These are phyloP conservation scores for Chrysomela aeneicollis DNA, from an alignment of 2,888 invertebrate species.

Conservation along the genomic window DNA sequence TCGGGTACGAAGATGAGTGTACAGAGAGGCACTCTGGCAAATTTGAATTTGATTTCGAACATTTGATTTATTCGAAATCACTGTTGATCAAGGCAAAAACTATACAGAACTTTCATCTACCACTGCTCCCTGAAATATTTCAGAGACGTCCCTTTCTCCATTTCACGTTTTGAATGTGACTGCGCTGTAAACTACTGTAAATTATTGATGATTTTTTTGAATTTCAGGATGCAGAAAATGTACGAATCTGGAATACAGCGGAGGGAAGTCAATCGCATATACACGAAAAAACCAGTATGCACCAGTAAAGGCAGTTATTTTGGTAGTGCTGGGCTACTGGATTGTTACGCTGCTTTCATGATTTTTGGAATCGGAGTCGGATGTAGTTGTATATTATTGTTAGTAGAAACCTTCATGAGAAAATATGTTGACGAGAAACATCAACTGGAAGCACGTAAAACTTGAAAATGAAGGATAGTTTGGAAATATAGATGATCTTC, in stretches of 20 bases:
- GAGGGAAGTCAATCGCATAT: conserved; percentile 65
- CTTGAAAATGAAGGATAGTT: too few species aligned
- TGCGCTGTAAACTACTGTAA: too few species aligned
- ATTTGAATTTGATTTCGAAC: too few species aligned
- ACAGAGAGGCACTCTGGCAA: too few species aligned
- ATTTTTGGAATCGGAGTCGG: conserved; percentile 45
- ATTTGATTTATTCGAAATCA: too few species aligned
- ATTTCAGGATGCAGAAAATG: conserved; percentile 51
- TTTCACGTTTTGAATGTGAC: too few species aligned
- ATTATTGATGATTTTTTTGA: neutral
- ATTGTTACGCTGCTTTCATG: conserved; percentile 64
- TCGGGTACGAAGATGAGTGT: conserved; percentile 63
- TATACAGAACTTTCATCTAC: too few species aligned
- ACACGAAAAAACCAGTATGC: conserved; percentile 69
- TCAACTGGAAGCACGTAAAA: too few species aligned
- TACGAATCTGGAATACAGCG: conserved; percentile 68
- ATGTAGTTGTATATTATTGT: conserved; percentile 30
- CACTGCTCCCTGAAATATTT: too few species aligned
- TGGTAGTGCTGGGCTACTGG: conserved; percentile 68
- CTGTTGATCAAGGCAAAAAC: too few species aligned
- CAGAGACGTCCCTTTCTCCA: too few species aligned
- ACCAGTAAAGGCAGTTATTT: conserved; percentile 66
- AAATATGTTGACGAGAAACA: conserved; percentile 4
- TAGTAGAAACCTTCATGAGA: conserved; percentile 28
- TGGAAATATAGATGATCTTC: too few species aligned